Percentiles rank a stretch among this genome's conserved stretches.
Evolutionary conservation across 2,888 invertebrate species (phyloP).

Genomic region (Lysandra coridon): DNA sequence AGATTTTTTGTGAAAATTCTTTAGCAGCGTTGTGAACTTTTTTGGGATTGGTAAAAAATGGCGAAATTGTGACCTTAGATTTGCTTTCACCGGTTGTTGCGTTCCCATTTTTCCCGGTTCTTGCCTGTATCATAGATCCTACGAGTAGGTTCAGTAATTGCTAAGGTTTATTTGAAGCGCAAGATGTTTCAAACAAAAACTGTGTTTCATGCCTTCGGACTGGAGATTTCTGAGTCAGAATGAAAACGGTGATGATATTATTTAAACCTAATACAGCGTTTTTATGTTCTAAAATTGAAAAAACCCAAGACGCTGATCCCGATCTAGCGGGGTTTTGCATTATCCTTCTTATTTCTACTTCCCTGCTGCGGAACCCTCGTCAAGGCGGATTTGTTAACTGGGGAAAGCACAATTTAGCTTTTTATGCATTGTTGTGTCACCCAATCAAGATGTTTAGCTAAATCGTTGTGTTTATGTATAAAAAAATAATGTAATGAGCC

Average conservation of each 20-base stretch:
- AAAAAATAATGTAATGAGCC: not conserved
- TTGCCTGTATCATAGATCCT: no score
- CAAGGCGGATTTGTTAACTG: conserved; percentile 76
- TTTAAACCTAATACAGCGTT: not conserved
- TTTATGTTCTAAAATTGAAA: conserved; percentile 13
- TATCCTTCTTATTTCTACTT: conserved; percentile 69
- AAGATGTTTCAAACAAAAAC: not conserved
- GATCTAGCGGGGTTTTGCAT: conserved; percentile 67
- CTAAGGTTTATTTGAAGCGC: no score
- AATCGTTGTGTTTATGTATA: not conserved
- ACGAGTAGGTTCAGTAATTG: no score
- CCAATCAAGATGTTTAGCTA: conserved; percentile 49
- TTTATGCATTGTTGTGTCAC: conserved; percentile 71
- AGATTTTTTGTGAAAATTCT: no score
- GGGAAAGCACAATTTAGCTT: conserved; percentile 73
- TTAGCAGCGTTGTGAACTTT: no score
- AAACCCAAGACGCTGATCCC: conserved; percentile 30
- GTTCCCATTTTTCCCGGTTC: no score
- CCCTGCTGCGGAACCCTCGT: conserved; percentile 69
- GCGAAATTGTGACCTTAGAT: no score
- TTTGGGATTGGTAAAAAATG: no score
- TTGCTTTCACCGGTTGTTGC: no score
- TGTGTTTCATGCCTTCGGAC: not conserved
- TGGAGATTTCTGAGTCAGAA: not conserved
- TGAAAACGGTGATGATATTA: not conserved